phyloP scores from a whole-genome alignment of 2,797 vertebrate species.

The Chaetodon trifasciatus region DNA sequence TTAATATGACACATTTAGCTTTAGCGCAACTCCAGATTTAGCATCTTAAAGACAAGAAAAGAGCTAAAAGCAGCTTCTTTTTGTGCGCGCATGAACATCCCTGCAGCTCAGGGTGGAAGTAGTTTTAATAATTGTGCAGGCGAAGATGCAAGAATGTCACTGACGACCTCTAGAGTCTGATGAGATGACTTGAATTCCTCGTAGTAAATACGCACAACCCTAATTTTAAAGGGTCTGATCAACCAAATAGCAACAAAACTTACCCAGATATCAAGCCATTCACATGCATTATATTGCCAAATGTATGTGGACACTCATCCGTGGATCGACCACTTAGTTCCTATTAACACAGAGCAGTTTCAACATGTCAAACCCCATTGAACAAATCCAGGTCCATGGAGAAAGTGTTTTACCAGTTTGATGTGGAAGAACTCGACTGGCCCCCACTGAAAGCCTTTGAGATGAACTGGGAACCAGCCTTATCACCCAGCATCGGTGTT shows the following conservation, averaged over 20 bases:
- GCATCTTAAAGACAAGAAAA: not conserved
- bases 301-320: not conserved
- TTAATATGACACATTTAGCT: conserved; percentile 50
- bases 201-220: not conserved
- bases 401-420: not conserved
- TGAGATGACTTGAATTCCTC: not conserved
- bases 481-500: not conserved
- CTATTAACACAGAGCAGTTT: not conserved
- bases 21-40: conserved; percentile 31
- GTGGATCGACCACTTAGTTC: too few species aligned
- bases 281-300: not conserved
- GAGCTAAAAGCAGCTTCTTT: not conserved
- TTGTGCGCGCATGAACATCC: not conserved
- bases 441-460: not conserved
- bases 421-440: not conserved
- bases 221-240: not conserved
- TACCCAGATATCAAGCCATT: too few species aligned
- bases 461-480: not conserved
- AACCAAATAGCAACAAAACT: not conserved
- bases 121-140: not conserved
- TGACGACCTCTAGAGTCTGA: not conserved
- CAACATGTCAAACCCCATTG: not conserved
- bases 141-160: not conserved
- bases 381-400: not conserved
- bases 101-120: not conserved